These are phyloP conservation scores for Gymnorhina tibicen DNA, from an alignment of 2,113 vertebrate species.

Conservation along the genomic window DNA sequence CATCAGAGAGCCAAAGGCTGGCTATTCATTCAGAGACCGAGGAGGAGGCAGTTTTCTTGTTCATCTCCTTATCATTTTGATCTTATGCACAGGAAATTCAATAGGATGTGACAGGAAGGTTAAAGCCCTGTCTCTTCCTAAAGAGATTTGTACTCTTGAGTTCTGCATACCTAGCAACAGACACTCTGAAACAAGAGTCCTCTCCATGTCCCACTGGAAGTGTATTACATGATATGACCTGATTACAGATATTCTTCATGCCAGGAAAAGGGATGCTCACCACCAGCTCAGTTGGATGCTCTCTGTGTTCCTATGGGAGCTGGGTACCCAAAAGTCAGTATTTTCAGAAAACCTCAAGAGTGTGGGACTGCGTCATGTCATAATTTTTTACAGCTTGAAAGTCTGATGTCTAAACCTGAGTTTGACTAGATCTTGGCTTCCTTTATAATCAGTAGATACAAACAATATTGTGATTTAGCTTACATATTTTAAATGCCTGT, in stretches of 20 bases:
- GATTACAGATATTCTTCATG: neutral
- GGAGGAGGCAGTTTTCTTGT: neutral
- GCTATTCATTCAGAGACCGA: neutral
- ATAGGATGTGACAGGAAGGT: neutral
- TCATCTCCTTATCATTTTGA: neutral
- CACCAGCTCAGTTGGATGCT: neutral
- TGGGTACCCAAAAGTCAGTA: neutral
- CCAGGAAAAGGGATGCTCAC: neutral
- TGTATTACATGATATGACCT: neutral
- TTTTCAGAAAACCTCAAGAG: neutral
- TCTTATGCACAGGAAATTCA: neutral
- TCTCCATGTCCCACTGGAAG: neutral
- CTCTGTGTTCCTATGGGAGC: neutral
- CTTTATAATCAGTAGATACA: neutral
- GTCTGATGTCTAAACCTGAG: neutral
- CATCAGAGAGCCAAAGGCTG: neutral
- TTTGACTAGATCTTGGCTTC: neutral
- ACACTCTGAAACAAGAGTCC: neutral
- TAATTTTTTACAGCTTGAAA: neutral
- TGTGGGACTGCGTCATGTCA: neutral
- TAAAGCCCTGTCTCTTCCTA: neutral
- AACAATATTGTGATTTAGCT: neutral
- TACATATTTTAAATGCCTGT: neutral
- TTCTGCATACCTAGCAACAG: neutral
- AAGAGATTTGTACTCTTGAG: neutral